Percentiles rank a stretch among this genome's conserved stretches.
Conservation (phyloP, 2,113 vertebrate genomes). For the Procavia capensis region DNA sequence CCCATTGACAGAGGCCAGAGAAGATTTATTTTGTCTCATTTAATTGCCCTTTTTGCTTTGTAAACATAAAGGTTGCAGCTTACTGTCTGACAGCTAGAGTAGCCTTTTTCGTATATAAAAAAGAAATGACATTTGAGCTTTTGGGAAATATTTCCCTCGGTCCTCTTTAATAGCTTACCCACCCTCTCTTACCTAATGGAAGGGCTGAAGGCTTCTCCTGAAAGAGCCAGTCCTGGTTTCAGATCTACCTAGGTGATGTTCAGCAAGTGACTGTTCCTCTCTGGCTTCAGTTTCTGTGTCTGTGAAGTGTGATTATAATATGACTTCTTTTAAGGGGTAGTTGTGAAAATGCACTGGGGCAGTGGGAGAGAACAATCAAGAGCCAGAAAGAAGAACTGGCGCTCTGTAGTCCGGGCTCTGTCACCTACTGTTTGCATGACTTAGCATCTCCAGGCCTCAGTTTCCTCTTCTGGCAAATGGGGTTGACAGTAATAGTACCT, state of each 20-base stretch:
- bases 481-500: neutral
- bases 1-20: conserved; percentile 68
- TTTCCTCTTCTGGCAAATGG: neutral
- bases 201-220: neutral
- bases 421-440: neutral
- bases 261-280: neutral
- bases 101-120: conserved; percentile 84
- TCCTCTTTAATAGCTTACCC: conserved; percentile 57
- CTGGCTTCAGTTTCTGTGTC: neutral
- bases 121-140: conserved; percentile 83
- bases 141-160: conserved; percentile 73
- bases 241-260: fast-evolving
- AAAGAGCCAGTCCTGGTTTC: neutral
- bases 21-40: conserved; percentile 87
- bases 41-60: conserved; percentile 91
- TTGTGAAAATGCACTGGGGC: neutral
- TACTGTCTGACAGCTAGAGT: conserved; percentile 84
- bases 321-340: neutral
- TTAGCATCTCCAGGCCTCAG: neutral
- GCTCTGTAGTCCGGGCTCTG: neutral
- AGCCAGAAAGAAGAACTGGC: neutral
- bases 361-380: fast-evolving
- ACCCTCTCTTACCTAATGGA: neutral
- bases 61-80: conserved; percentile 89
- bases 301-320: neutral